A percentile compares a stretch with the other conserved stretches of the same genome.
These are phyloP conservation scores for Phenganax stokvisi DNA, from an alignment of 92 coral and sea anemone species.

Conservation along the genomic window DNA sequence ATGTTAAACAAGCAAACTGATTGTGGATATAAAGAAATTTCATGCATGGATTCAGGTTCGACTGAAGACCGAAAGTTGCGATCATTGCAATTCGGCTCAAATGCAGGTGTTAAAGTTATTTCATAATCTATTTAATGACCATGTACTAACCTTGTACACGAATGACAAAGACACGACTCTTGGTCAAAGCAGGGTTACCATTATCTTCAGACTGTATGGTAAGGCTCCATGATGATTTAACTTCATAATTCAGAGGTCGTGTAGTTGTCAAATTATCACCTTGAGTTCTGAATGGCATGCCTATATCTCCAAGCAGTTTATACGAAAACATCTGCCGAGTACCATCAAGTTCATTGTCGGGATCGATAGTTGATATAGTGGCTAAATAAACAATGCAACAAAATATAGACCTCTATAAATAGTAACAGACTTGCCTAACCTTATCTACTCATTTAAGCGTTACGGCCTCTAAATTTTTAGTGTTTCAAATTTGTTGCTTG, in stretches of 20 bases:
- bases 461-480: no score
- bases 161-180: constrained; percentile 52
- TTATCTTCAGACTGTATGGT: constrained; percentile 65
- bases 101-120: neutral
- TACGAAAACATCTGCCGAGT: constrained; percentile 64
- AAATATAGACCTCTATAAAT: neutral
- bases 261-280: constrained; percentile 66
- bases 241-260: constrained; percentile 61
- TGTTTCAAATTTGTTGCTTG: no score
- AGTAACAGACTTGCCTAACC: neutral
- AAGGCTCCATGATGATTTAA: constrained; percentile 56
- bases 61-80: neutral
- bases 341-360: constrained; percentile 63
- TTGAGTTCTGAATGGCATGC: constrained; percentile 62
- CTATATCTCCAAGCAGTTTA: constrained; percentile 38
- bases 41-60: no score
- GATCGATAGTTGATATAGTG: constrained; percentile 67
- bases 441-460: no score
- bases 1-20: no score
- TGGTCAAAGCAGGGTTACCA: constrained; percentile 61
- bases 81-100: neutral
- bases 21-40: no score
- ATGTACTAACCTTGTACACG: constrained; percentile 43
- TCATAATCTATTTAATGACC: neutral
- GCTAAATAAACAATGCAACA: constrained; percentile 42